phyloP scores from a whole-genome alignment of 30 jellyfish, hydroid and myxozoan species.

The Turritopsis rubra region DNA sequence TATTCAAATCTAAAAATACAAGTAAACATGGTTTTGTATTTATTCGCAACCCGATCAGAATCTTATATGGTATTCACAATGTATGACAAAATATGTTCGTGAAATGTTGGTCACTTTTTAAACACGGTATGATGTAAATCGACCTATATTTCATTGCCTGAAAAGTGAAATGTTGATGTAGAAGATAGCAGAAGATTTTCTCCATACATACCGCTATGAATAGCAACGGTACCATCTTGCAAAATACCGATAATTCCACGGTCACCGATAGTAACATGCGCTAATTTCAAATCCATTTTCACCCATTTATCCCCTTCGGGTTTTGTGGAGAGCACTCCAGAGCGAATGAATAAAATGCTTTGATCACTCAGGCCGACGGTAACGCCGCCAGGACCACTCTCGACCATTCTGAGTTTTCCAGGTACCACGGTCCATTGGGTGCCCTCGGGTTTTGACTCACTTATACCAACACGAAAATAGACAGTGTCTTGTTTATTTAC shows the following conservation, averaged over 20 bases:
- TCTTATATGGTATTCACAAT: not conserved
- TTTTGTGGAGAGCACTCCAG: slow-evolving; percentile 48
- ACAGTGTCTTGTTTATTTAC: slow-evolving; percentile 59
- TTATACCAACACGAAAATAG: slow-evolving; percentile 69
- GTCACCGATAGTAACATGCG: slow-evolving; percentile 79
- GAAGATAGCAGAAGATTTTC: too few relatives aligned
- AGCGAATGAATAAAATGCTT: slow-evolving; percentile 36
- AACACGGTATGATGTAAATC: not conserved
- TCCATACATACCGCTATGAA: slow-evolving; percentile 66
- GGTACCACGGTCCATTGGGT: slow-evolving; percentile 76
- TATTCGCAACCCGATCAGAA: not conserved
- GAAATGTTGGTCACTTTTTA: not conserved
- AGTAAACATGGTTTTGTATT: not conserved
- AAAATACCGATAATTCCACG: slow-evolving; percentile 81
- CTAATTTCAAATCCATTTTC: slow-evolving; percentile 54
- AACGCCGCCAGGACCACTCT: slow-evolving; percentile 57
- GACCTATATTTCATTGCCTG: not conserved
- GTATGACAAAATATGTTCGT: too few relatives aligned
- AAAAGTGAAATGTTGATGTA: too few relatives aligned
- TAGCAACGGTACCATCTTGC: slow-evolving; percentile 82
- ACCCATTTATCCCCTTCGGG: slow-evolving; percentile 83
- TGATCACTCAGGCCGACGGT: slow-evolving; percentile 83
- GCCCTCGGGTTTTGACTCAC: slow-evolving; percentile 66
- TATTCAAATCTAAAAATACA: slow-evolving; percentile 24
- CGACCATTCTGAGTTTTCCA: slow-evolving; percentile 80